Evolutionary conservation across 2,113 vertebrate species (phyloP), one percentile per base, ranked within the genome.

Genomic region (Rhynchomys soricoides): DNA sequence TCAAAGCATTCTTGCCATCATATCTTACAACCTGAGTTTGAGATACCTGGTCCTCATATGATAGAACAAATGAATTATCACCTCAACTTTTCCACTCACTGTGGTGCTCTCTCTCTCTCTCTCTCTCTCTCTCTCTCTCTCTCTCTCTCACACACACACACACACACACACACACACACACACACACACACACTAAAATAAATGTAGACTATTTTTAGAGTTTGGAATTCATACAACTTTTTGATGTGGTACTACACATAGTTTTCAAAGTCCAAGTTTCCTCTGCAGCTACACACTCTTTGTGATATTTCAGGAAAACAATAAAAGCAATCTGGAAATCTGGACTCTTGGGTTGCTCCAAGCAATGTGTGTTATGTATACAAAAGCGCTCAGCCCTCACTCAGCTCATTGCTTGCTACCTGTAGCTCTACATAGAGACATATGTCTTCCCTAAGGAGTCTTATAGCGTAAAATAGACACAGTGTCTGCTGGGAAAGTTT

Each of bases 251-350:
- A 12, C 45, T 87, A 77, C 37, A 92, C 48, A 16, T 57, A 37
- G 0, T 68, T 26, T 24, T 92, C 45, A 64, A 12, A 37, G 4
- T 5, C 37, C 52, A 43, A 88, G 48, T 64, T 45, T 5, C 85
- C 40, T 7, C 3, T 45, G 2, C 7, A 52, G 66, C 19, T 43
- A 0, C 0, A 19, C 21, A 4, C 0, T 92, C 31, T 7, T 45
- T 48, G 4, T 17, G 7, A 21, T 13, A 52, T 50, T 66, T 43
- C 3, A 12, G 48, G 48, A 19, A 26, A 78, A 40, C 3, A 29
- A 11, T 12, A 83, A n/a, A 37, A 12, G 0, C 11, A 55, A 11
- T 62, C 89, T 89, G n/a, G 31, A 74, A 66, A 29, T n/a, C 24
- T 0, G 29, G 43, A 5, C 3, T 55, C 2, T 15, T 8, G 55